Conservation (phyloP, 2,797 vertebrate species). For the Cynopterus sphinx region DNA sequence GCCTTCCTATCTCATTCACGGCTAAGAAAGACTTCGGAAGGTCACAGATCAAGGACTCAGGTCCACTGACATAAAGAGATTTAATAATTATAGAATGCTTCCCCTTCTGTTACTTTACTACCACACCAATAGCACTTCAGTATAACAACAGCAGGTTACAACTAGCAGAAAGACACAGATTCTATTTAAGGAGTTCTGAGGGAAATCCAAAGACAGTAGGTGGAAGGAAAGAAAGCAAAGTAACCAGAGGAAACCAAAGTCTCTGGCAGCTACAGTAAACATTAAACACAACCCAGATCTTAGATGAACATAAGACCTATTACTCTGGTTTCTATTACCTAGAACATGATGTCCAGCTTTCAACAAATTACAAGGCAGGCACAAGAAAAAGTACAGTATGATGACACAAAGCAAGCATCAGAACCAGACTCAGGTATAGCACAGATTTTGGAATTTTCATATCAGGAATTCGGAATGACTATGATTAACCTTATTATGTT, state of each 20-base stretch:
- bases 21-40: background rate
- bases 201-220: background rate
- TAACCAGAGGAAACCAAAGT: background rate
- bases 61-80: background rate
- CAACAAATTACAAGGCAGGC: background rate
- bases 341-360: background rate
- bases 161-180: background rate
- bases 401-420: background rate
- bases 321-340: background rate
- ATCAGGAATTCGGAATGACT: background rate
- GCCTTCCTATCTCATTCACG: background rate
- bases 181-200: background rate
- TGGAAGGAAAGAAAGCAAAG: background rate
- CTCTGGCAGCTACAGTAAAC: background rate
- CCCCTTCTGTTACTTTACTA: background rate
- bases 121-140: background rate
- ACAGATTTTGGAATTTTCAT: background rate
- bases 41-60: background rate
- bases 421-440: background rate
- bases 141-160: background rate
- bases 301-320: background rate
- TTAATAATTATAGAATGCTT: background rate
- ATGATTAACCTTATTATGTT: background rate
- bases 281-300: background rate
- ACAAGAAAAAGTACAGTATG: background rate